Conservation (phyloP, 2,888 invertebrate species). For the Acleris literana region DNA sequence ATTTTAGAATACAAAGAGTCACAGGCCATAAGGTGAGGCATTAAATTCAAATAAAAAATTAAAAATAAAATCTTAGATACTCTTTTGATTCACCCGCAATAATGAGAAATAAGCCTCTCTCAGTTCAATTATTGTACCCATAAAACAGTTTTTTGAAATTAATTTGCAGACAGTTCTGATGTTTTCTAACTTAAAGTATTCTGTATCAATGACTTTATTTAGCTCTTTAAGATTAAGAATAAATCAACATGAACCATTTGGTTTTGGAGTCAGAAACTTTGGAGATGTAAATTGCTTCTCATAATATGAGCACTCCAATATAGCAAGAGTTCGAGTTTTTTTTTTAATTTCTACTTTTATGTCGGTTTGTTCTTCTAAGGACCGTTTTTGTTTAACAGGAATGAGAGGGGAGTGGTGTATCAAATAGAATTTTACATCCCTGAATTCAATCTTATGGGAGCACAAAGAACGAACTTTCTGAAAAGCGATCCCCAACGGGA, state of each 20-base stretch:
- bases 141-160: too few relatives aligned
- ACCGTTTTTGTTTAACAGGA: conserved; percentile 6
- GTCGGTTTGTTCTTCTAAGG: conserved; percentile 6
- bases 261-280: conserved; percentile 32
- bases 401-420: too few relatives aligned
- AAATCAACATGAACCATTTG: conserved; percentile 33
- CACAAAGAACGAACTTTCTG: too few relatives aligned
- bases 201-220: conserved; percentile 23
- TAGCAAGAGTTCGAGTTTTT: conserved; percentile 4
- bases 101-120: too few relatives aligned
- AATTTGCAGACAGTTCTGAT: too few relatives aligned
- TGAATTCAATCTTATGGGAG: conserved; percentile 10
- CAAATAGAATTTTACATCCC: conserved; percentile 36
- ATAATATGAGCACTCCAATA: conserved; percentile 21
- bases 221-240: conserved; percentile 35
- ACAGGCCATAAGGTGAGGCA: too few relatives aligned
- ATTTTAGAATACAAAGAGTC: not conserved
- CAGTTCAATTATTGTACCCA: too few relatives aligned
- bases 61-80: too few relatives aligned
- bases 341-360: conserved; percentile 24
- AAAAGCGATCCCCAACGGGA: too few relatives aligned
- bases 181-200: conserved; percentile 20
- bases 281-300: conserved; percentile 30
- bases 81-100: too few relatives aligned
- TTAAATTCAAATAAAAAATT: too few relatives aligned